Percentiles rank a stretch among this genome's conserved stretches.
Evolutionary conservation across 2,888 invertebrate genomes (phyloP).

Genomic region (Chamaedrilus cognettii): DNA sequence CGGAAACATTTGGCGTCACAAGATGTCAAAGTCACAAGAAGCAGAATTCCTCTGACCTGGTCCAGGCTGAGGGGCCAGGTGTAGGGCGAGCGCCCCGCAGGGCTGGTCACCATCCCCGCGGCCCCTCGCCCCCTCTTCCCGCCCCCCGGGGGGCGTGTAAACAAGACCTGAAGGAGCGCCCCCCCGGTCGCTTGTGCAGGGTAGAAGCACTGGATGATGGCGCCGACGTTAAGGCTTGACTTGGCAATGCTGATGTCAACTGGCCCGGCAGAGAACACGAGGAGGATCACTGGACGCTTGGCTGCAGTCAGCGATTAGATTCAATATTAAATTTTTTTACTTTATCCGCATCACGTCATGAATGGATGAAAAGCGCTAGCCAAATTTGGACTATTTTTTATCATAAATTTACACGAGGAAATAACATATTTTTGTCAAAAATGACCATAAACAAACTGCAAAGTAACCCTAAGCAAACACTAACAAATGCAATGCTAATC

Average conservation of each 20-base stretch:
- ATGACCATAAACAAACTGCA: too few species aligned
- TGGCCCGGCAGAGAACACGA: slow-evolving; percentile 38
- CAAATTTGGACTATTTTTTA: too few species aligned
- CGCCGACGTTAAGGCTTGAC: slow-evolving; percentile 32
- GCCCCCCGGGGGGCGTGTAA: slow-evolving; percentile 9
- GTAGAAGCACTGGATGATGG: slow-evolving; percentile 40
- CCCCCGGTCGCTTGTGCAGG: slow-evolving; percentile 40
- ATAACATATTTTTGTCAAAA: too few species aligned
- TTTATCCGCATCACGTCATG: too few species aligned
- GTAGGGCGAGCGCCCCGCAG: slow-evolving; percentile 35
- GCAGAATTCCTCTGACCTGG: slow-evolving; percentile 15
- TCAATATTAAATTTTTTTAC: too few species aligned
- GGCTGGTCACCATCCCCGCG: slow-evolving; percentile 14
- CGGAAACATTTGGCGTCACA: too few species aligned
- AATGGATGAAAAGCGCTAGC: too few species aligned
- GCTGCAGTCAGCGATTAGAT: too few species aligned
- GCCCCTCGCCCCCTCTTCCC: not conserved
- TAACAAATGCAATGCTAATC: too few species aligned
- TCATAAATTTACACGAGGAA: too few species aligned
- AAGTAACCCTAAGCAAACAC: too few species aligned
- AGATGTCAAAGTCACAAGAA: too few species aligned
- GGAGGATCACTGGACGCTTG: slow-evolving; percentile 31
- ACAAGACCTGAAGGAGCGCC: slow-evolving; percentile 33
- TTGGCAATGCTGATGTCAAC: slow-evolving; percentile 51
- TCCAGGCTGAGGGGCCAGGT: slow-evolving; percentile 38